These are phyloP conservation scores for Diacarnus erythraeanus DNA, from an alignment of 37 sponge, comb jelly and placozoan species.

Conservation along the genomic window DNA sequence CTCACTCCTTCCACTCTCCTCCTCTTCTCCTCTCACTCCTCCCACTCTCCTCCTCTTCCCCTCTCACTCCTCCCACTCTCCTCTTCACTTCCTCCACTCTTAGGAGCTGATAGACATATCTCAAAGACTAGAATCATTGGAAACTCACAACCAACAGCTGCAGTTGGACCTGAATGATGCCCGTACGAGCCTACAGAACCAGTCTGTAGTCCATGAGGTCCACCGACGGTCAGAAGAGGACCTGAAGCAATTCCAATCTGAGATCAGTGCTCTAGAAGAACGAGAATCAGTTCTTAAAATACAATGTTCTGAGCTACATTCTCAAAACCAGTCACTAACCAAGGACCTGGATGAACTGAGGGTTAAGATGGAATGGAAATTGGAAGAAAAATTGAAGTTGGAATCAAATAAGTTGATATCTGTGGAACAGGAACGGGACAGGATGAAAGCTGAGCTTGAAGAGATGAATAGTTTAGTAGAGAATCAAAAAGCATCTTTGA, in stretches of 20 bases:
- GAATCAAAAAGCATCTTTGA: slow-evolving; percentile 44
- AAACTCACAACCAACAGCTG: not conserved
- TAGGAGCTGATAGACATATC: slow-evolving; percentile 12
- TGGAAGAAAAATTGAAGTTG: slow-evolving; percentile 21
- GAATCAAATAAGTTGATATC: slow-evolving; percentile 1
- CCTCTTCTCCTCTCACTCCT: slow-evolving; percentile 35
- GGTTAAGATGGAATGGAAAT: not conserved
- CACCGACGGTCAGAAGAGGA: not conserved
- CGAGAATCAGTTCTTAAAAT: slow-evolving; percentile 4
- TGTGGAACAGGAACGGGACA: slow-evolving; percentile 45
- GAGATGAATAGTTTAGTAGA: slow-evolving; percentile 38
- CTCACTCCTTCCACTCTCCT: too few relatives aligned
- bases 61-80: not conserved
- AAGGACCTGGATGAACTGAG: not conserved
- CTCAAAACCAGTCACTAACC: not conserved
- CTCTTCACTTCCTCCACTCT: not conserved
- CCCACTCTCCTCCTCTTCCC: slow-evolving; percentile 6
- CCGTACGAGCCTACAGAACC: not conserved
- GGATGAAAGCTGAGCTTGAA: slow-evolving; percentile 25
- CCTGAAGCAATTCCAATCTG: not conserved
- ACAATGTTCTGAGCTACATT: not conserved
- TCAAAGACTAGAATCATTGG: not conserved
- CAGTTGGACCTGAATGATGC: not conserved
- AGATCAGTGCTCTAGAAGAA: not conserved
- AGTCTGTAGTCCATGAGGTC: not conserved